These are phyloP conservation scores for Vanacampus margaritifer DNA, from an alignment of 2,113 vertebrate genomes.

Conservation along the genomic window DNA sequence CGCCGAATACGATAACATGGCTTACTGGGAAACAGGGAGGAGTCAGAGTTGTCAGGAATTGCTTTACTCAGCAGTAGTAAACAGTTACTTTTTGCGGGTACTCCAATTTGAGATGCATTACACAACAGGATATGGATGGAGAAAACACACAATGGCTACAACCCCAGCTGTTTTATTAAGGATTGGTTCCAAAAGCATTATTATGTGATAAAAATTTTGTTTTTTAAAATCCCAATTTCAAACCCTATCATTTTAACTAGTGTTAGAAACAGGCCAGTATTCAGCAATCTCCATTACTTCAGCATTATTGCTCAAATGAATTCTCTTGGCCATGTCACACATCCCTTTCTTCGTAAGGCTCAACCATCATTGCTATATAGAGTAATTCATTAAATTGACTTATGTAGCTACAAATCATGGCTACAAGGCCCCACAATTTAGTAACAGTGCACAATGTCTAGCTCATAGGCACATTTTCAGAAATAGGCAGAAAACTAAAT, in stretches of 20 bases:
- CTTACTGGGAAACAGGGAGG: slow-evolving; percentile 4
- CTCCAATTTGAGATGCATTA: not conserved
- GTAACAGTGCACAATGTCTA: too few relatives aligned
- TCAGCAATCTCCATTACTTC: not conserved
- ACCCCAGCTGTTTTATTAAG: not conserved
- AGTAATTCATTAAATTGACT: too few relatives aligned
- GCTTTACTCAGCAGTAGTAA: slow-evolving; percentile 12
- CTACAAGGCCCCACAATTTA: too few relatives aligned
- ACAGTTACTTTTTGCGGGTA: slow-evolving; percentile 6
- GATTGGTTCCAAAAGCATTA: too few relatives aligned
- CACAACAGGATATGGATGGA: not conserved
- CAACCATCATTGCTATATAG: too few relatives aligned
- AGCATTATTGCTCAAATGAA: too few relatives aligned
- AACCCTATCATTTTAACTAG: not conserved
- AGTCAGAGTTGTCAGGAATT: not conserved
- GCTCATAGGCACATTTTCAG: too few relatives aligned
- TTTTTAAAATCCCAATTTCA: not conserved
- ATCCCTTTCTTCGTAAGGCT: too few relatives aligned
- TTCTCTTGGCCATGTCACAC: too few relatives aligned
- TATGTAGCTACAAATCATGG: too few relatives aligned
- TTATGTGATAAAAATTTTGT: not conserved
- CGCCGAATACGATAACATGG: slow-evolving; percentile 14
- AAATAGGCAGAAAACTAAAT: too few relatives aligned
- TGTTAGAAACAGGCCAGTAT: not conserved
- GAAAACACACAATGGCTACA: not conserved